phyloP scores from a whole-genome alignment of 2,113 vertebrate genomes.

The Glaucidium brasilianum region DNA sequence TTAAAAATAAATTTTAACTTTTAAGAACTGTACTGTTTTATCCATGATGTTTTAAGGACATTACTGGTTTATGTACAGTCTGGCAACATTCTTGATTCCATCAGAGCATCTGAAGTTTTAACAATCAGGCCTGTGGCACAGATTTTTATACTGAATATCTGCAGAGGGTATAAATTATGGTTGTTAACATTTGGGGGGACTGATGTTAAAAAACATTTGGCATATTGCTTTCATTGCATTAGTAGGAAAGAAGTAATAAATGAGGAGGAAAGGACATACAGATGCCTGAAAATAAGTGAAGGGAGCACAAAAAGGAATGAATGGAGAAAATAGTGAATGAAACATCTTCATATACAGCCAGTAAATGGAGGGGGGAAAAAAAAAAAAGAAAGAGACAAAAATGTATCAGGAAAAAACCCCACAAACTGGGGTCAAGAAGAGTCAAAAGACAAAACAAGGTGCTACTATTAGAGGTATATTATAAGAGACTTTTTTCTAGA shows the following conservation, averaged over 20 bases:
- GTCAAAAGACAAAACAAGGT: neutral
- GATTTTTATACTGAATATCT: neutral
- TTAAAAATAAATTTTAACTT: neutral
- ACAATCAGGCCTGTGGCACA: neutral
- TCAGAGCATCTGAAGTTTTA: neutral
- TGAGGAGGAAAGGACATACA: neutral
- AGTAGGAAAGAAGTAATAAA: neutral
- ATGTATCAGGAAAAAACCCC: neutral
- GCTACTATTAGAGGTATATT: neutral
- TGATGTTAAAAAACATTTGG: neutral
- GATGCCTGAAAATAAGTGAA: neutral
- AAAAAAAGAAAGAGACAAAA: neutral
- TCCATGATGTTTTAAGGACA: neutral
- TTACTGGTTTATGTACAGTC: neutral
- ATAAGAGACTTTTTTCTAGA: neutral
- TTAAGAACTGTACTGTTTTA: neutral
- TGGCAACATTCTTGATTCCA: neutral
- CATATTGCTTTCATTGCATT: neutral
- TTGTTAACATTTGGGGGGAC: neutral
- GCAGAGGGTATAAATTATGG: neutral
- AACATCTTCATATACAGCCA: neutral
- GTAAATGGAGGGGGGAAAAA: neutral
- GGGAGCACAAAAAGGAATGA: neutral
- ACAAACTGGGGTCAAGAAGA: neutral
- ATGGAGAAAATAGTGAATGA: neutral